Evolutionary conservation across 2,888 invertebrate species (phyloP), one percentile per base, ranked within the genome.

Genomic region (Elegia similella): DNA sequence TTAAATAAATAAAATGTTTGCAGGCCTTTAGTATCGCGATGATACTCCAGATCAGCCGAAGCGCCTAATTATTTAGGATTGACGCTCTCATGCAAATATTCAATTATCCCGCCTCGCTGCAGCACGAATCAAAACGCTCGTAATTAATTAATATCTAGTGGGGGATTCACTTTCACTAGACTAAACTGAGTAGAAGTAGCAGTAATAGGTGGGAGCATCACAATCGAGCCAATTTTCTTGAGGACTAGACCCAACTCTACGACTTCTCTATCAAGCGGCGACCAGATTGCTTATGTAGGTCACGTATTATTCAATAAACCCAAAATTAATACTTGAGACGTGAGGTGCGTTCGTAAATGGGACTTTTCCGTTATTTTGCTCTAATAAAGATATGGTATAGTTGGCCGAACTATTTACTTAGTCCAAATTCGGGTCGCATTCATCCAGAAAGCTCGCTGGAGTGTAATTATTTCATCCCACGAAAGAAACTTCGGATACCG

Each of bases 251-350:
- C 73, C 77, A 78, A 81, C 82, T 82, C 78, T 71, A 74, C 65
- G 75, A 72, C 68, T 69, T 75, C 76, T 78, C 78, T 80, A 77
- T 79, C 75, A 76, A 73, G 68, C 66, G 61, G 58, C 65, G 60
- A 66, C 66, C 68, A 68, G 72, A 82, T 85, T 78, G 75, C 66
- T 67, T 75, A 84, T 84, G 82, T 78, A 65, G 78, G 78, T 84
- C 88, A 87, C 86, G 87, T 87, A 82, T 82, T 82, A 87, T 87
- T 88, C 86, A 86, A 88, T 88, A 86, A 85, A 84, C 86, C 82
- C 84, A 82, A 86, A 86, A 86, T 86, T 87, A 87, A 87, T 88
- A 86, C 80, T 72, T 73, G 58, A 72, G 60, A 86, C 88, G 87
- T 87, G 88, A 78, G 74, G 57, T 61, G 84, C 71, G 63, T 83